Evolutionary conservation across 2,888 invertebrate genomes (phyloP).

Genomic region (Podotricha telesiphe): DNA sequence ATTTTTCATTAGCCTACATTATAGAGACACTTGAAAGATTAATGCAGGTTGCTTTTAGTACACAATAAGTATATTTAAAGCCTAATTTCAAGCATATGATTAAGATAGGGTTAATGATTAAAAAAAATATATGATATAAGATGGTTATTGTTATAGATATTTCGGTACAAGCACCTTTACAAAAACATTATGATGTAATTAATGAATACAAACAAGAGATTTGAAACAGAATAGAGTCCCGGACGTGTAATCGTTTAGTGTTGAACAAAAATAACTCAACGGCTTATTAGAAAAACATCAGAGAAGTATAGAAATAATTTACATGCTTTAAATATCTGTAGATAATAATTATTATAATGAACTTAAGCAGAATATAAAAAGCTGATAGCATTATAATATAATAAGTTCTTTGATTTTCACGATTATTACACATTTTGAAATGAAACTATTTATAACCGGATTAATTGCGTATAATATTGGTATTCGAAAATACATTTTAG

Average conservation of each 20-base stretch:
- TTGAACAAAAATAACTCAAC: slow-evolving; percentile 78
- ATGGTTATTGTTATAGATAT: not conserved
- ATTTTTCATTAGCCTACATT: slow-evolving; percentile 75
- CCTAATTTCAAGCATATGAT: no score
- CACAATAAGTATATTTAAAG: not conserved
- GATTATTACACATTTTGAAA: no score
- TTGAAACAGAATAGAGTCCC: slow-evolving; percentile 78
- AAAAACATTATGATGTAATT: slow-evolving; percentile 60
- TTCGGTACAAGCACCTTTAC: not conserved
- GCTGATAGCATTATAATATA: no score
- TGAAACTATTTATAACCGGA: no score
- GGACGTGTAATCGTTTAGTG: slow-evolving; percentile 78
- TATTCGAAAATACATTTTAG: no score
- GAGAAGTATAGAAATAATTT: slow-evolving; percentile 36
- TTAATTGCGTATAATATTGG: no score
- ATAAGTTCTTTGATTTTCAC: no score
- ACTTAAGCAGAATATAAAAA: no score
- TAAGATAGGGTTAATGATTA: no score
- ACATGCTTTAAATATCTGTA: slow-evolving; percentile 7
- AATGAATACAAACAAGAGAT: slow-evolving; percentile 76
- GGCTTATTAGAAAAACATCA: slow-evolving; percentile 79
- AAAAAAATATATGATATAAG: no score
- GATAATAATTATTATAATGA: not conserved
- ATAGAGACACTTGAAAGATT: slow-evolving; percentile 77
- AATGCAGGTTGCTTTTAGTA: slow-evolving; percentile 48